phyloP scores from a whole-genome alignment of 1,140 invertebrate genomes.

The Muscidifurax raptorellus region DNA sequence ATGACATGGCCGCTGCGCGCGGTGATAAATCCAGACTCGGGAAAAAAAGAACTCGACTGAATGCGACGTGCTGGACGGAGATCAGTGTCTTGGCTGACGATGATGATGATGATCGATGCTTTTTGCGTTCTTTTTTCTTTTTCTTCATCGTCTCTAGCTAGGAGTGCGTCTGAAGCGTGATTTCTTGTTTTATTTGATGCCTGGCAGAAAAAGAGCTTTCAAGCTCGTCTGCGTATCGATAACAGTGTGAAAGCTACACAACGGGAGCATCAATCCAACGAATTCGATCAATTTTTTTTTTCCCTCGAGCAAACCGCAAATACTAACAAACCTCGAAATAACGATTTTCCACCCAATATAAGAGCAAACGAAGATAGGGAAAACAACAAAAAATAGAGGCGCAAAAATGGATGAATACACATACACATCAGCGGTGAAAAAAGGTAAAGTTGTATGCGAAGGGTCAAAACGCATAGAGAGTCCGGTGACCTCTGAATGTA shows the following conservation, averaged over 20 bases:
- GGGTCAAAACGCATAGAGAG: no score
- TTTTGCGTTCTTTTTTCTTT: background rate
- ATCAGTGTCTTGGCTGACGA: background rate
- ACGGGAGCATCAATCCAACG: no score
- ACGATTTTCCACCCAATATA: background rate
- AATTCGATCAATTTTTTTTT: background rate
- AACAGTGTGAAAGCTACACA: background rate
- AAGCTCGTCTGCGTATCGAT: background rate
- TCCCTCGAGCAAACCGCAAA: background rate
- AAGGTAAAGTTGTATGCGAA: no score
- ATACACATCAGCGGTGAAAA: background rate
- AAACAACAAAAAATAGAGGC: background rate
- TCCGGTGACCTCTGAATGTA: no score
- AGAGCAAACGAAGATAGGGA: background rate
- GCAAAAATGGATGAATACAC: no score
- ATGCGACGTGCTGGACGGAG: no score
- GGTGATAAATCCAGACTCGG: constrained; percentile 8
- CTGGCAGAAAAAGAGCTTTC: background rate
- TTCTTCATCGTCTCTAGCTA: background rate
- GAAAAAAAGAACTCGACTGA: constrained; percentile 6
- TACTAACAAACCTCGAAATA: background rate
- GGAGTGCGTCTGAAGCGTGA: background rate
- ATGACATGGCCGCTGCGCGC: background rate
- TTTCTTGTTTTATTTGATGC: background rate
- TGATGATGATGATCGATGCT: background rate